Base-by-base conservation (phyloP, 2,113 vertebrate species). In the Cryptoleucopteryx plumbea region DNA sequence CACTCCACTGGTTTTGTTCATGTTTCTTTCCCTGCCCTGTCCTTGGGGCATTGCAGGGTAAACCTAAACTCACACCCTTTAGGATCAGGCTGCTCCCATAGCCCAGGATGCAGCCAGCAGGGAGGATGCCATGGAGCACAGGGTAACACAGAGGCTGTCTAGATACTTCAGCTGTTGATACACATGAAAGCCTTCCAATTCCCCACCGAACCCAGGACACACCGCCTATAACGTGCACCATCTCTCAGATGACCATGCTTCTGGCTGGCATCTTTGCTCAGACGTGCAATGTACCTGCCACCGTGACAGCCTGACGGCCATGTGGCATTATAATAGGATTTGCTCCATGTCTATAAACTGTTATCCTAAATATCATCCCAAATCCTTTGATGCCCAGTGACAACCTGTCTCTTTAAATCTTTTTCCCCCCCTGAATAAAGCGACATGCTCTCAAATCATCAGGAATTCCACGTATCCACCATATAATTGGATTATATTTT, bases 281-380 rank as follows among this genome's bases (percentile, higher is more conserved):
- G 78, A 93, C 9, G 1, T 11, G 26, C 70, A 3, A 40, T 32
- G 63, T 74, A 94, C 94, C 94, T 96, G 96, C 88, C 92, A 13
- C 92, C 9, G 19, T 94, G 92, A 95, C 92, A 95, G 95, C 91
- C 94, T 94, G 93, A 94, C 0, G 59, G 82, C 94, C 94, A 95
- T 96, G 96, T 97, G 97, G 96, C 85, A 95, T 93, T 38, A 58
- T 98, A 98, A 97, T 97, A 96, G 96, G 95, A 97, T 98, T 96
- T 97, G 67, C 88, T 94, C 91, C 86, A 45, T 73, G 93, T 97
- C 95, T 96, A 84, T 96, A 95, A 97, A 97, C 93, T 96, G 93
- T 95, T 97, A 95, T 95, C 94, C 92, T 93, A 96, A 97, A 97
- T 96, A 97, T 95, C 95, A 96, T 73, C 92, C 93, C 94, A 94